Evolutionary conservation across 2,113 vertebrate species (phyloP), one percentile per base, ranked within the genome.

Genomic region (Pongo abelii): DNA sequence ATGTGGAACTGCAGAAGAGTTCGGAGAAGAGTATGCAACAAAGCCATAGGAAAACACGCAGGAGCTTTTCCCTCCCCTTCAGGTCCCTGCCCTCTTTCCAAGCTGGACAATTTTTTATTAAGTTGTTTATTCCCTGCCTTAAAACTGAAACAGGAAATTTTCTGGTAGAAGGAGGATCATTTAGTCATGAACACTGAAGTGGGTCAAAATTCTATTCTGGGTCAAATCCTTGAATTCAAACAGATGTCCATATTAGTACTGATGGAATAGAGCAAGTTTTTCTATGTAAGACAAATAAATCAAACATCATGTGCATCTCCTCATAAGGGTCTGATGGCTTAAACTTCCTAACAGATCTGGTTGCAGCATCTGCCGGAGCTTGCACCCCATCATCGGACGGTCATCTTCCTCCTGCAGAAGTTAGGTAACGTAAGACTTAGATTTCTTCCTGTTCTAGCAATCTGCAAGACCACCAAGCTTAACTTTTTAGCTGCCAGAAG

Each of bases 111-210:
- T 38, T 84, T 95, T 96, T 43, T 27, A 84, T 96, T 35, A 52
- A 80, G 38, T 92, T 96, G 79, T 96, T 87, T 97, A 77, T 92
- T n/a, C 48, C 67, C 77, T 91, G 72, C 81, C 92, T 93, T 94
- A 92, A 87, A 97, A 93, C 64, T 20, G 83, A 91, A 94, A 96
- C 88, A 93, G 93, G 95, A 94, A 77, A 13, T 89, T n/a, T 61
- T 88, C 74, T 55, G 81, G 78, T 94, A 91, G 91, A 55, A 83
- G 50, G 87, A 95, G 87, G 91, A 59, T 96, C 95, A 86, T 89
- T 83, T 92, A 95, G 96, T 93, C 94, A 84, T 23, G 64, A 94
- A 97, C 97, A 89, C 95, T 96, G 93, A 96, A 96, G n/a, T 84
- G 59, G 91, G 67, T 93, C 80, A 92, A 57, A 94, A 88, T 92